Conservation (phyloP, 2,113 vertebrate genomes). For the Pycnonotus jocosus region DNA sequence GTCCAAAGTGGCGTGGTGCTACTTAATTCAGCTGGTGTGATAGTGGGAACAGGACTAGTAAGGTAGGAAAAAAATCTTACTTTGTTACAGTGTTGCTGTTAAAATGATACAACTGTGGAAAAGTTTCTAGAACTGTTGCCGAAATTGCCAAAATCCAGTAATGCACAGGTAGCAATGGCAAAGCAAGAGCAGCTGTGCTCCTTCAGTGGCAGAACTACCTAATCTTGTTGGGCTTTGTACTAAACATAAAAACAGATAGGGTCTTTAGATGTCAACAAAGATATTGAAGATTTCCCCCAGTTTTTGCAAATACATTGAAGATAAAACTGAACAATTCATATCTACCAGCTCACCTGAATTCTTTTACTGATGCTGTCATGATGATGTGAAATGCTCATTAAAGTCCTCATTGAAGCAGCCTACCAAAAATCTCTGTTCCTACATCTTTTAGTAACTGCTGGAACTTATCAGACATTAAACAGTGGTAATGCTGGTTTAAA, state of each 20-base stretch:
- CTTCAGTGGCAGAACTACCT: not conserved
- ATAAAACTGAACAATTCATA: not conserved
- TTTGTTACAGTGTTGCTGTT: not conserved
- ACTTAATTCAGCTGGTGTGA: conserved; percentile 85
- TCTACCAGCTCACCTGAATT: not conserved
- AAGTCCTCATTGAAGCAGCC: not conserved
- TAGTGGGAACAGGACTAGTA: conserved; percentile 86
- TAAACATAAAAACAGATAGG: not conserved
- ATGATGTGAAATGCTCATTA: not conserved
- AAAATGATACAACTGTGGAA: not conserved
- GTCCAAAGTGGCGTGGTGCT: conserved; percentile 86
- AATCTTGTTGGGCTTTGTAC: not conserved
- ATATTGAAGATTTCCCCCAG: not conserved
- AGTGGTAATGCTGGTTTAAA: not conserved
- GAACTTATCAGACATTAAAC: not conserved
- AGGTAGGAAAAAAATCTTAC: conserved; percentile 72
- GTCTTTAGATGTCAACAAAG: not conserved
- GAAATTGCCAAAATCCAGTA: not conserved
- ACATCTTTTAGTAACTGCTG: not conserved
- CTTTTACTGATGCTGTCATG: not conserved
- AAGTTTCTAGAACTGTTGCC: not conserved
- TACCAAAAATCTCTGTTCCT: not conserved
- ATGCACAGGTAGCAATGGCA: not conserved
- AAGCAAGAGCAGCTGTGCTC: not conserved
- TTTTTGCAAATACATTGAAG: not conserved